These are phyloP conservation scores for Dissostichus mawsoni DNA, from an alignment of 2,113 vertebrate genomes.

Conservation along the genomic window DNA sequence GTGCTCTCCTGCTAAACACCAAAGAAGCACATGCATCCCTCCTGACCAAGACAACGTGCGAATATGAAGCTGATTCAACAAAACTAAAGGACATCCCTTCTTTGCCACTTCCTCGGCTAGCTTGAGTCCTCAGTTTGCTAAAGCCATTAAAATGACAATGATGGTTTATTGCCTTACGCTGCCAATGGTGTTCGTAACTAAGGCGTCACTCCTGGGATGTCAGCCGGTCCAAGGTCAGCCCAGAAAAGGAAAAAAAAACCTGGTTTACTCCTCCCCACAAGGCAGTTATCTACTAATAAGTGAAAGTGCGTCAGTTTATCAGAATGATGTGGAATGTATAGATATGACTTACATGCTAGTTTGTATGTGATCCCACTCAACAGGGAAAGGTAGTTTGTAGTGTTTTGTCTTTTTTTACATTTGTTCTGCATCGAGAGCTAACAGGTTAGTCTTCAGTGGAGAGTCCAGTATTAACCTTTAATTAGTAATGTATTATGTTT, in stretches of 20 bases:
- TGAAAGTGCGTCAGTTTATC: neutral
- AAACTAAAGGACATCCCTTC: slow-evolving; percentile 49
- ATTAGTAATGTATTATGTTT: slow-evolving; percentile 82
- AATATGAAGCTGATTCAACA: slow-evolving; percentile 60
- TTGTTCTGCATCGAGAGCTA: slow-evolving; percentile 2
- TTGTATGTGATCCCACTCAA: neutral
- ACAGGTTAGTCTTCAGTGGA: slow-evolving; percentile 34
- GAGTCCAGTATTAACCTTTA: slow-evolving; percentile 81
- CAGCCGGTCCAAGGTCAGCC: slow-evolving; percentile 61
- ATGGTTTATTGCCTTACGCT: slow-evolving; percentile 37
- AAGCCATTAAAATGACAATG: slow-evolving; percentile 27
- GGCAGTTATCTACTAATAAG: slow-evolving; percentile 9
- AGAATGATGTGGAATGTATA: neutral
- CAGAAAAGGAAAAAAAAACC: slow-evolving; percentile 66
- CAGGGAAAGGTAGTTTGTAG: neutral
- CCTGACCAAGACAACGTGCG: slow-evolving; percentile 63
- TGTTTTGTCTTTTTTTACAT: slow-evolving; percentile 16
- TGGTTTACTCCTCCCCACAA: slow-evolving; percentile 53
- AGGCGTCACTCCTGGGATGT: slow-evolving; percentile 43
- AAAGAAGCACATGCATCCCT: slow-evolving; percentile 77
- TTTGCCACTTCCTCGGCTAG: slow-evolving; percentile 21
- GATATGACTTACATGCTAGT: neutral
- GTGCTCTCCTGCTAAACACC: slow-evolving; percentile 48
- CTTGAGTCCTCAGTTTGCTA: slow-evolving; percentile 26
- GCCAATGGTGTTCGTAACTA: slow-evolving; percentile 45